Conservation (phyloP, 2,888 invertebrate species). For the Thera britannica region DNA sequence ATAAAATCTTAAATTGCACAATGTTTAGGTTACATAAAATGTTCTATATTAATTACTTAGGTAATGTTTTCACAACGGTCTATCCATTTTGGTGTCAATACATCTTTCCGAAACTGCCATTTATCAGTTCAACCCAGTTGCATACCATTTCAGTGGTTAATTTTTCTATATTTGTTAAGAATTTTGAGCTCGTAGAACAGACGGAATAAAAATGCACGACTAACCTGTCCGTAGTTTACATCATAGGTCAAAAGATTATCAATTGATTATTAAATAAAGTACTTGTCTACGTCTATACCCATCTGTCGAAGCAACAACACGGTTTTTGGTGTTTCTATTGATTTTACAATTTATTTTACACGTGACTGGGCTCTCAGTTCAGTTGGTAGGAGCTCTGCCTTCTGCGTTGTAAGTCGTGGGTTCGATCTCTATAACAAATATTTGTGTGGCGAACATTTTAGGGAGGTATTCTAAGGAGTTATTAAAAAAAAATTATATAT, state of each 20-base stretch:
- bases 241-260: constrained; percentile 43
- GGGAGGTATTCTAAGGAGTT: too few relatives aligned
- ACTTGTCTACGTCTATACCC: not conserved
- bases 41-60: not conserved
- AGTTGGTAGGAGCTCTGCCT: too few relatives aligned
- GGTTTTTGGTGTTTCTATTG: not conserved
- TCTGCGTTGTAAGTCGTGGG: too few relatives aligned
- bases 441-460: too few relatives aligned
- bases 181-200: constrained; percentile 16
- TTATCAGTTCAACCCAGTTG: constrained; percentile 29
- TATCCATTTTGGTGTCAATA: constrained; percentile 18
- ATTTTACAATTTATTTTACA: too few relatives aligned
- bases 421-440: too few relatives aligned
- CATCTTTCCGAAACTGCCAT: constrained; percentile 1
- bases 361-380: too few relatives aligned
- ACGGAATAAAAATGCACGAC: constrained; percentile 18
- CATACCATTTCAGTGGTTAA: constrained; percentile 5
- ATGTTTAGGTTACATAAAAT: not conserved
- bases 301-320: not conserved
- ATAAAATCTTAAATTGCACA: not conserved
- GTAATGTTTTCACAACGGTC: constrained; percentile 7
- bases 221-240: constrained; percentile 36
- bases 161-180: constrained; percentile 8
- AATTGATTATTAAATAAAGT: constrained; percentile 16
- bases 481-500: too few relatives aligned